Percentiles rank a stretch among this genome's conserved stretches.
Conservation (phyloP, 2,888 invertebrate species). For the Tenthredo amoena region DNA sequence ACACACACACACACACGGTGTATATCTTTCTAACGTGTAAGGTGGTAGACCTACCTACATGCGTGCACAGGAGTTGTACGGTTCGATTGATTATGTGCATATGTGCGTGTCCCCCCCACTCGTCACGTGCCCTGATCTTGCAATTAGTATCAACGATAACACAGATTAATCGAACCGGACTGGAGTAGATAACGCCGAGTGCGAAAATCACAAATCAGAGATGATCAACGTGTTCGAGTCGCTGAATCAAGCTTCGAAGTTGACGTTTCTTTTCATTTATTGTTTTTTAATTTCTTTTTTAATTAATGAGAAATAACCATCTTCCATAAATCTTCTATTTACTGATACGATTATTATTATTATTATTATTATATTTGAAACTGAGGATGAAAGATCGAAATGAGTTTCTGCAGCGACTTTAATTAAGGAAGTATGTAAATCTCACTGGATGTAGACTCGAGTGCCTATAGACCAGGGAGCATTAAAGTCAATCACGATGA, state of each 20-base stretch:
- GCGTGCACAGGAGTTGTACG: not conserved
- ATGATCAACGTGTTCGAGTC: not conserved
- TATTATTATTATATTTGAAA: not conserved
- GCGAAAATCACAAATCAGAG: not conserved
- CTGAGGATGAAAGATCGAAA: not conserved
- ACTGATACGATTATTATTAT: not conserved
- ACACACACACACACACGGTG: not conserved
- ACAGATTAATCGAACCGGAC: constrained; percentile 16
- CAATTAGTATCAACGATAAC: constrained; percentile 9
- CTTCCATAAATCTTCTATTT: not conserved
- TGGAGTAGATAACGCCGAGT: not conserved
- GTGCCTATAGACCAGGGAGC: not conserved
- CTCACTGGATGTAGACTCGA: not conserved
- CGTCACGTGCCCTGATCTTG: not conserved
- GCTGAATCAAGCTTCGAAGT: not conserved
- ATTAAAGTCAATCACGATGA: constrained; percentile 43
- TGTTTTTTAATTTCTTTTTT: not conserved
- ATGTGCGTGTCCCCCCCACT: not conserved
- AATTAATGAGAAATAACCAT: not conserved
- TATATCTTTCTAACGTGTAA: not conserved
- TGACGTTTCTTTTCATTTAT: not conserved
- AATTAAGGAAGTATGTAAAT: constrained; percentile 21
- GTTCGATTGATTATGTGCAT: constrained; percentile 10
- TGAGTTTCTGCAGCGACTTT: constrained; percentile 4
- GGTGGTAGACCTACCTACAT: not conserved